Percentiles rank a stretch among this genome's conserved stretches.
These are phyloP conservation scores for Acanthosepion esculentum DNA, from an alignment of 2,888 invertebrate genomes.

Conservation along the genomic window DNA sequence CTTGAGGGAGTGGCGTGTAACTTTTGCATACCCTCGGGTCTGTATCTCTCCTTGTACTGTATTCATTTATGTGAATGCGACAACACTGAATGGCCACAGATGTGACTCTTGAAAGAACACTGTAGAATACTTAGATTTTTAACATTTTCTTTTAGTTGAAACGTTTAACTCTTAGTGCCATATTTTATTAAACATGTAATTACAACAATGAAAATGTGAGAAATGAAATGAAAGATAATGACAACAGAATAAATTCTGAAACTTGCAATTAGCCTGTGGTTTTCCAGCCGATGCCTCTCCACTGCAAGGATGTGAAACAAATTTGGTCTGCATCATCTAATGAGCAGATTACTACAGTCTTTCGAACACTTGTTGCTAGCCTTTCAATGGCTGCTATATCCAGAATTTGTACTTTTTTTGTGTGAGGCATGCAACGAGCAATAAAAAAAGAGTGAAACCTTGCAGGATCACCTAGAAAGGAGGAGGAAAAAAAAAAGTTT, in stretches of 20 bases:
- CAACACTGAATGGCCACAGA: too few species aligned
- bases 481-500: not conserved
- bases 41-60: too few species aligned
- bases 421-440: conserved; percentile 80
- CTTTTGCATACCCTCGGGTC: too few species aligned
- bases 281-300: conserved; percentile 65
- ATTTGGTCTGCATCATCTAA: conserved; percentile 72
- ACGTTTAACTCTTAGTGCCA: too few species aligned
- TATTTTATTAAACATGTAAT: not conserved
- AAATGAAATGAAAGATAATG: not conserved
- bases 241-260: not conserved
- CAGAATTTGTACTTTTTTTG: conserved; percentile 76
- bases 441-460: conserved; percentile 87
- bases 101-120: too few species aligned
- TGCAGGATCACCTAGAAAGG: conserved; percentile 84
- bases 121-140: too few species aligned
- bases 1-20: too few species aligned
- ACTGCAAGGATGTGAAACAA: conserved; percentile 72
- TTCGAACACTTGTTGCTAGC: conserved; percentile 85
- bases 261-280: conserved; percentile 37
- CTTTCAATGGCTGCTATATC: conserved; percentile 83
- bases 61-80: too few species aligned
- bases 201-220: not conserved
- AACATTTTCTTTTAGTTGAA: too few species aligned
- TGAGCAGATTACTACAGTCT: conserved; percentile 83